Percentiles rank a stretch among this genome's conserved stretches.
These are phyloP conservation scores for Calameuta idolon DNA, from an alignment of 2,888 invertebrate species.

Conservation along the genomic window DNA sequence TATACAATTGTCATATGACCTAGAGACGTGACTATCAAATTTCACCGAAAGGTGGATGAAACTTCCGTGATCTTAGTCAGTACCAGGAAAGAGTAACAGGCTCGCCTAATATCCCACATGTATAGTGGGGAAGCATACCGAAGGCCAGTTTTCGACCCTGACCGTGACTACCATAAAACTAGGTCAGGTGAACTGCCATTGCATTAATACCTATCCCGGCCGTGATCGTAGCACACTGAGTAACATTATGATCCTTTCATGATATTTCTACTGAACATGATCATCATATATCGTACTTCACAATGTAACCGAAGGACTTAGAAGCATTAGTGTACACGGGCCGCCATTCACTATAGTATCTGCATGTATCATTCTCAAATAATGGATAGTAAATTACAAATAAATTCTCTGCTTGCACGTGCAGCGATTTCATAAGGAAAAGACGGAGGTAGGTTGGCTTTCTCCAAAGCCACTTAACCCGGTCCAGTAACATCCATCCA, in stretches of 20 bases:
- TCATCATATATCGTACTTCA: not conserved
- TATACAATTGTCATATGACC: not conserved
- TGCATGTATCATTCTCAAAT: not conserved
- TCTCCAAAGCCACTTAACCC: slow-evolving; percentile 65
- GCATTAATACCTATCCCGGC: slow-evolving; percentile 1
- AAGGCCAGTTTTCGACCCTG: slow-evolving; percentile 50
- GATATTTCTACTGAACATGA: not conserved
- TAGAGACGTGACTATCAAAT: not conserved
- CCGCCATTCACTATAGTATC: not conserved
- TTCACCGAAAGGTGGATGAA: not conserved
- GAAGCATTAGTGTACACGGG: not conserved
- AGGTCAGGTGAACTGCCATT: slow-evolving; percentile 41
- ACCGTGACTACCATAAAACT: slow-evolving; percentile 54
- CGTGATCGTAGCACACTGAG: not conserved
- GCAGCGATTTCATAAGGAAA: slow-evolving; percentile 47
- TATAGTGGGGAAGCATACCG: slow-evolving; percentile 13
- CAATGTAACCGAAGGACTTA: not conserved
- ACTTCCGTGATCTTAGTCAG: not conserved
- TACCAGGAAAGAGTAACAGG: not conserved
- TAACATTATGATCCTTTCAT: not conserved
- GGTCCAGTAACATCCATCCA: slow-evolving; percentile 65
- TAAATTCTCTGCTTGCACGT: not conserved
- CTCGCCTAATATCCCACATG: not conserved
- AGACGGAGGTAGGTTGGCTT: slow-evolving; percentile 53
- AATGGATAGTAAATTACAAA: not conserved